These are phyloP conservation scores for Acestrorhynchus altus DNA, from an alignment of 2,797 vertebrate genomes.

Conservation along the genomic window DNA sequence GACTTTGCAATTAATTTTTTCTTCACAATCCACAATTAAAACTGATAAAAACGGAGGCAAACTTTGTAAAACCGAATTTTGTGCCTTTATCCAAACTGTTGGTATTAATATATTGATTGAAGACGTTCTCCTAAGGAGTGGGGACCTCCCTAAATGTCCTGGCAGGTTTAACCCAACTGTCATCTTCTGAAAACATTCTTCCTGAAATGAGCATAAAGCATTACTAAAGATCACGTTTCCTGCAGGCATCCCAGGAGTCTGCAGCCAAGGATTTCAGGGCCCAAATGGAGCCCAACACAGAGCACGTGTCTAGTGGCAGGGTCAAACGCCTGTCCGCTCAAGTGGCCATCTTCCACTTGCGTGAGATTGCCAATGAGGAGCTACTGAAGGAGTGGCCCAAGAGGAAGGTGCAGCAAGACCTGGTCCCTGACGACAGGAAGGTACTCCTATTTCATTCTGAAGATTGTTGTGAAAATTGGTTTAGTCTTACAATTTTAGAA, in stretches of 20 bases:
- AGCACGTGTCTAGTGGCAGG: constrained; percentile 80
- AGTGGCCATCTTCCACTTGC: constrained; percentile 91
- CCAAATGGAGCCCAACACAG: constrained; percentile 70
- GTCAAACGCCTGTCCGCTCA: constrained; percentile 90
- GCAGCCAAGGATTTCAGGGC: constrained; percentile 68
- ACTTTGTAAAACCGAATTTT: too few relatives aligned
- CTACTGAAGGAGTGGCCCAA: constrained; percentile 94
- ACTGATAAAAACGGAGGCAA: too few relatives aligned
- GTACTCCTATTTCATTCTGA: neutral
- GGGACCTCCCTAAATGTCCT: too few relatives aligned
- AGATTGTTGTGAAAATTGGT: too few relatives aligned
- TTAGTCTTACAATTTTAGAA: too few relatives aligned
- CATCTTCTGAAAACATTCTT: neutral
- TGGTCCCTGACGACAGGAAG: constrained; percentile 94
- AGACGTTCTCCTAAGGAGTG: too few relatives aligned
- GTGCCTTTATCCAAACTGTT: too few relatives aligned
- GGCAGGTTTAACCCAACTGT: neutral
- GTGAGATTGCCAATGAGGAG: constrained; percentile 90
- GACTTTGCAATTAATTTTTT: too few relatives aligned
- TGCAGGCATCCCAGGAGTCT: constrained; percentile 71
- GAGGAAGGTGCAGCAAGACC: constrained; percentile 91
- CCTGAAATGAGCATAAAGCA: neutral
- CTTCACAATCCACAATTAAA: too few relatives aligned
- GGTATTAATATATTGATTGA: too few relatives aligned
- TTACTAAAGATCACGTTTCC: neutral